Conservation (phyloP, 2,888 invertebrate species). For the Ypsolopha sequella region DNA sequence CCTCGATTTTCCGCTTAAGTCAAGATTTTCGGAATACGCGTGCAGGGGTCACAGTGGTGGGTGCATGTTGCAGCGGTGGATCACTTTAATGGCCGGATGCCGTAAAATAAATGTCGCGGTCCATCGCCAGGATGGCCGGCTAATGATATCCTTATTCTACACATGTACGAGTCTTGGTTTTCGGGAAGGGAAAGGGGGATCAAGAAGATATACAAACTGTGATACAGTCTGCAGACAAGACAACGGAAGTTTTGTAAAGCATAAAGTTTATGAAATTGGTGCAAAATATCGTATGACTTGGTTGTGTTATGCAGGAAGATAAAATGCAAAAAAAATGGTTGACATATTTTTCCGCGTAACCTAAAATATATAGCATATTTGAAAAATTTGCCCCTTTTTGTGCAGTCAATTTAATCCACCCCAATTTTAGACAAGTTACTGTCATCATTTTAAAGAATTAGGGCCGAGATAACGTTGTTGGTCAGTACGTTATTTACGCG, state of each 20-base stretch:
- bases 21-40: not conserved
- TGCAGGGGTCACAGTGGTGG: conserved; percentile 23
- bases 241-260: not conserved
- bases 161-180: not conserved
- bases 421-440: too few species aligned
- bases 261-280: not conserved
- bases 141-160: conserved; percentile 29
- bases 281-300: too few species aligned
- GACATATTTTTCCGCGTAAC: not conserved
- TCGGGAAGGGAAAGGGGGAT: not conserved
- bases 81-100: conserved; percentile 71
- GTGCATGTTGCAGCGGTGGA: conserved; percentile 68
- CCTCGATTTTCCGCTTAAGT: not conserved
- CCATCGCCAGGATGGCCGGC: conserved; percentile 56
- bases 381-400: too few species aligned
- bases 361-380: not conserved
- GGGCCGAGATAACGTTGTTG: not conserved
- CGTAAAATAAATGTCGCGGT: conserved; percentile 70
- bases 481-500: conserved; percentile 33
- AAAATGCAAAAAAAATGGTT: not conserved
- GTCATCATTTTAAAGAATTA: too few species aligned
- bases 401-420: too few species aligned
- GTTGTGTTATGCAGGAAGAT: too few species aligned
- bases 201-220: not conserved
- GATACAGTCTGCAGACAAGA: too few species aligned